These are phyloP conservation scores for Drosophila kambysellisi DNA, from an alignment of 2,888 invertebrate species.

Conservation along the genomic window DNA sequence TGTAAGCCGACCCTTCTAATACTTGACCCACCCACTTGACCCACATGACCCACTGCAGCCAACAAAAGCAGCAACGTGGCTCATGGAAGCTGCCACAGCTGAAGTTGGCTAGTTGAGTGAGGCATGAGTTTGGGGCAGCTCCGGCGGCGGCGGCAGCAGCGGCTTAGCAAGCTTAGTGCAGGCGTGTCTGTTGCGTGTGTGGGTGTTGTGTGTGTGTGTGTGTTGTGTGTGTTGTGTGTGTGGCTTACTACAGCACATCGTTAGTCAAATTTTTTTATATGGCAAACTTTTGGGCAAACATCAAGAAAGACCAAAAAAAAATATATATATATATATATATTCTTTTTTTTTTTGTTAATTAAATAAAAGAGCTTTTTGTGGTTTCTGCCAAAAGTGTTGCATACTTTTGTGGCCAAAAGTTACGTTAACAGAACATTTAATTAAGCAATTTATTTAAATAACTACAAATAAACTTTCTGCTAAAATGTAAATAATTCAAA, in stretches of 20 bases:
- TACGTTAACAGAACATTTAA: conserved; percentile 7
- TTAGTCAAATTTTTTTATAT: conserved; percentile 70
- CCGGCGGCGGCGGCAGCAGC: neutral
- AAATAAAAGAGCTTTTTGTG: conserved; percentile 67
- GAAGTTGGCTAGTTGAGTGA: conserved; percentile 25
- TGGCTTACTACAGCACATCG: conserved; percentile 62
- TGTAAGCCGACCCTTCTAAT: conserved; percentile 50
- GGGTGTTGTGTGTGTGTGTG: conserved; percentile 1
- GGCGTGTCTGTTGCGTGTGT: conserved; percentile 52
- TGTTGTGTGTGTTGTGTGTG: neutral
- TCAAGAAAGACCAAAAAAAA: conserved; percentile 30
- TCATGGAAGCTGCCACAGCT: conserved; percentile 29
- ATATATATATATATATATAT: conserved; percentile 29
- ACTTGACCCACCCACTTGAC: conserved; percentile 78
- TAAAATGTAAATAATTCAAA: neutral
- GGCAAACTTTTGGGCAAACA: conserved; percentile 59
- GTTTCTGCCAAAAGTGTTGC: conserved; percentile 43
- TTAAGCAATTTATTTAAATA: conserved; percentile 29
- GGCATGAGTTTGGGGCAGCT: neutral
- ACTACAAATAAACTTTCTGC: neutral
- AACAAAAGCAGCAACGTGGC: conserved; percentile 44
- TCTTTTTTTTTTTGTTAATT: conserved; percentile 51
- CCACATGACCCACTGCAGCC: conserved; percentile 69
- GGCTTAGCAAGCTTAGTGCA: conserved; percentile 51
- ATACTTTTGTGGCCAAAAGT: conserved; percentile 59